Percentiles rank a stretch among this genome's conserved stretches.
Evolutionary conservation across 1,140 invertebrate genomes (phyloP).

Genomic region (Gryllus bimaculatus): DNA sequence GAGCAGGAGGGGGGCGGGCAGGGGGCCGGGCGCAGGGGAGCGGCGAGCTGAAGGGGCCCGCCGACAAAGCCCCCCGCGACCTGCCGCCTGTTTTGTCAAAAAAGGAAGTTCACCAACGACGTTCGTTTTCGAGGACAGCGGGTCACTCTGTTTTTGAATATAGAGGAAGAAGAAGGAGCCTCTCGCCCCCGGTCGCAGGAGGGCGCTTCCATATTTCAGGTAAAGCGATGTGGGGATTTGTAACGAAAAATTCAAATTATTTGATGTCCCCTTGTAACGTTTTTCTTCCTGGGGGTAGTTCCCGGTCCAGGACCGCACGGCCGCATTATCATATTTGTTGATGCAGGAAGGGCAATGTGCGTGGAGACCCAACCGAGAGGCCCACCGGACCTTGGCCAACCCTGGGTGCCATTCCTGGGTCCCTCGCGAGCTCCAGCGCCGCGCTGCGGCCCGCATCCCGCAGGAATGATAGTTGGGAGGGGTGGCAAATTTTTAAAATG

Average conservation of each 20-base stretch:
- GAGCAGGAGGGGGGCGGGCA: conserved; percentile 20
- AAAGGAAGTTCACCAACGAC: conserved; percentile 3
- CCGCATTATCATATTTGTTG: neutral
- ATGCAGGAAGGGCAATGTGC: neutral
- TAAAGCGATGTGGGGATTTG: neutral
- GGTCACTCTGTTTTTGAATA: neutral
- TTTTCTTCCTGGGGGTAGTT: neutral
- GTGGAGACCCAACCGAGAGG: neutral
- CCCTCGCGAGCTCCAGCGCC: too few relatives aligned
- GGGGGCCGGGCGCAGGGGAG: conserved; percentile 23
- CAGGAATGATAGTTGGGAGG: too few relatives aligned
- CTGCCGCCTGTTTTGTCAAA: conserved; percentile 14
- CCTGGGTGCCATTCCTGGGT: too few relatives aligned
- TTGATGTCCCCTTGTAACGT: neutral
- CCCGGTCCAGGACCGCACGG: neutral
- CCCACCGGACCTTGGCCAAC: too few relatives aligned
- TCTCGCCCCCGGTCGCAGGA: neutral
- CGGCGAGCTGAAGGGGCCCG: conserved; percentile 26
- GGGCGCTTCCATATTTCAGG: neutral
- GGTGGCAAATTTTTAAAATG: too few relatives aligned
- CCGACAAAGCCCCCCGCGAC: conserved; percentile 26
- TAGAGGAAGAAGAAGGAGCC: neutral
- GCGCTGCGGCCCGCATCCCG: too few relatives aligned
- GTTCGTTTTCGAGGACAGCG: conserved; percentile 2
- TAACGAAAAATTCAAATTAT: conserved; percentile 6